Evolutionary conservation across 1,140 invertebrate species (phyloP).

Genomic region (Pachypeltis micranthus): DNA sequence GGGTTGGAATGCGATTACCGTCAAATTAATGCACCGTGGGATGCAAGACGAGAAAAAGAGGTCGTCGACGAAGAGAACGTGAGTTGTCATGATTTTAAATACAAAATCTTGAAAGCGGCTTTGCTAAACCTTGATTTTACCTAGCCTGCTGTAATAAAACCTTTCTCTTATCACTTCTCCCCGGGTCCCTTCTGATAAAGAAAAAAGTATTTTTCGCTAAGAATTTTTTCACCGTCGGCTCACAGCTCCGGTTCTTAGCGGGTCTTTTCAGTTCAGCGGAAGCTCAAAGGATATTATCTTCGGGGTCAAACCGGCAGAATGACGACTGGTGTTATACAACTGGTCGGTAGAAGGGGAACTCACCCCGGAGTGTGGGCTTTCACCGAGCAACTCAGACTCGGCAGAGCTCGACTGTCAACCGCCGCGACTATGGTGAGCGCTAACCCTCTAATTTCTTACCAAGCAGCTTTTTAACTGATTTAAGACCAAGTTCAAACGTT

Average conservation of each 20-base stretch:
- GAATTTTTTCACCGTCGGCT: background rate
- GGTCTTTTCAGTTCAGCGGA: too few species aligned
- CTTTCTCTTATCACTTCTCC: background rate
- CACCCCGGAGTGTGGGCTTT: background rate
- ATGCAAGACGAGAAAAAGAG: background rate
- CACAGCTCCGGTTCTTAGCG: background rate
- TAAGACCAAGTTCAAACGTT: background rate
- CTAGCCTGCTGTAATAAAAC: background rate
- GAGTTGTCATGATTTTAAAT: background rate
- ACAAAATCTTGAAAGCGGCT: background rate
- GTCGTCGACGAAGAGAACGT: background rate
- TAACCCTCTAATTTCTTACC: background rate
- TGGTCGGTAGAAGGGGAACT: background rate
- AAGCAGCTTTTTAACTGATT: too few species aligned
- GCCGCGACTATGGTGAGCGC: background rate
- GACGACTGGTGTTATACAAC: background rate
- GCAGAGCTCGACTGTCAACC: background rate
- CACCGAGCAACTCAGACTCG: background rate
- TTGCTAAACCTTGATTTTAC: background rate
- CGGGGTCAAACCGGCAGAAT: background rate
- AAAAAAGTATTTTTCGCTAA: background rate
- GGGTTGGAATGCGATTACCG: background rate
- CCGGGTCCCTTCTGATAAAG: background rate
- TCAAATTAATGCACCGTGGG: background rate
- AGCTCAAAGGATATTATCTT: too few species aligned